Conservation (phyloP, 2,888 invertebrate genomes). For the Acrobasis repandana region DNA sequence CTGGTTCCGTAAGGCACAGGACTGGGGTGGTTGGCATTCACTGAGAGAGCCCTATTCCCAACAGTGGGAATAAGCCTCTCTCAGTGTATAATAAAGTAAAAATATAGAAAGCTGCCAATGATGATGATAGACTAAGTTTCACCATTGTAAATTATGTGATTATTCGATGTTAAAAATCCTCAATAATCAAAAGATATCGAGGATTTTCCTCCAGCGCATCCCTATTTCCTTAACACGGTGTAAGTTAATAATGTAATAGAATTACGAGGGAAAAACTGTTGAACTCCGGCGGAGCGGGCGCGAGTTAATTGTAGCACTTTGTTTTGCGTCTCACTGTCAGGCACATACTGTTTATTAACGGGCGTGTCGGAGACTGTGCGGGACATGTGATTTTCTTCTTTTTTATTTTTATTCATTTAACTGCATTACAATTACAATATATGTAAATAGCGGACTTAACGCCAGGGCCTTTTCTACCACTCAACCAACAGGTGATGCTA, state of each 20-base stretch:
- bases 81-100: too few relatives aligned
- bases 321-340: conserved; percentile 58
- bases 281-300: conserved; percentile 72
- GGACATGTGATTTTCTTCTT: background rate
- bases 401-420: background rate
- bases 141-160: too few relatives aligned
- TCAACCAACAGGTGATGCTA: too few relatives aligned
- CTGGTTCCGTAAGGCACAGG: too few relatives aligned
- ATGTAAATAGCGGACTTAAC: too few relatives aligned
- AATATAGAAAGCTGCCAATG: too few relatives aligned
- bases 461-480: too few relatives aligned
- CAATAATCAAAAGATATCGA: background rate
- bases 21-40: too few relatives aligned
- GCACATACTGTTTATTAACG: conserved; percentile 23
- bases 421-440: too few relatives aligned
- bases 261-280: conserved; percentile 82
- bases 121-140: too few relatives aligned
- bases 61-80: too few relatives aligned
- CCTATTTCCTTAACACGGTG: conserved; percentile 72
- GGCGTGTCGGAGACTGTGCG: background rate
- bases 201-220: conserved; percentile 33
- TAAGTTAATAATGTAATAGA: conserved; percentile 83
- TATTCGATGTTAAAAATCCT: background rate
- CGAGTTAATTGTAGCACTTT: conserved; percentile 78
- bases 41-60: too few relatives aligned